Evolutionary conservation across 2,113 vertebrate species (phyloP).

Genomic region (Lethenteron reissneri): DNA sequence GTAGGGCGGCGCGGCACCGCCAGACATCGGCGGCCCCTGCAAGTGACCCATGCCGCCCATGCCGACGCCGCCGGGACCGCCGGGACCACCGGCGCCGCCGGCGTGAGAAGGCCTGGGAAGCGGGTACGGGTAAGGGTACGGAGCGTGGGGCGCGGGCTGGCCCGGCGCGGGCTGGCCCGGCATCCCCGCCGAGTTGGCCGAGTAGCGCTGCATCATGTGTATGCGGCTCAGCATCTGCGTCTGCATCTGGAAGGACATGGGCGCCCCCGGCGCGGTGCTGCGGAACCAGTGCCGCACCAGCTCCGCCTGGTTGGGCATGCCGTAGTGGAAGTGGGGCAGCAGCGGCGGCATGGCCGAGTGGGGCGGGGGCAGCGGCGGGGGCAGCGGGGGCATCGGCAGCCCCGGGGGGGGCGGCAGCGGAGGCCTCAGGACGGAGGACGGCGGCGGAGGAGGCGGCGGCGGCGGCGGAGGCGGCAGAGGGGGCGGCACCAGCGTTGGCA

Average conservation of each 20-base stretch:
- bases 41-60: conserved; percentile 48
- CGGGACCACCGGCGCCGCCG: too few species aligned
- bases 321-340: conserved; percentile 76
- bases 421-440: conserved; percentile 19
- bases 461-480: conserved; percentile 28
- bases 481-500: conserved; percentile 26
- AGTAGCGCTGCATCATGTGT: conserved; percentile 49
- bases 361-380: conserved; percentile 45
- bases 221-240: conserved; percentile 95
- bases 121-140: not conserved
- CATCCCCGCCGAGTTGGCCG: not conserved
- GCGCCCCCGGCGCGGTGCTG: conserved; percentile 21
- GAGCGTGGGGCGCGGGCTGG: not conserved
- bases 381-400: conserved; percentile 45
- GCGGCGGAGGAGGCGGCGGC: conserved; percentile 31
- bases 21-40: conserved; percentile 51
- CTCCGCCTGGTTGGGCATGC: conserved; percentile 39
- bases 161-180: not conserved
- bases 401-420: conserved; percentile 25
- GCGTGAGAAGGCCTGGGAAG: too few species aligned
- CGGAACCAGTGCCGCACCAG: conserved; percentile 38
- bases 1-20: conserved; percentile 44
- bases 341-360: conserved; percentile 46
- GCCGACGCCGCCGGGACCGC: conserved; percentile 10
- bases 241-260: conserved; percentile 99